Evolutionary conservation across 1,140 invertebrate species (phyloP), one percentile per base, ranked within the genome.

Genomic region (Acromyrmex heyeri): DNA sequence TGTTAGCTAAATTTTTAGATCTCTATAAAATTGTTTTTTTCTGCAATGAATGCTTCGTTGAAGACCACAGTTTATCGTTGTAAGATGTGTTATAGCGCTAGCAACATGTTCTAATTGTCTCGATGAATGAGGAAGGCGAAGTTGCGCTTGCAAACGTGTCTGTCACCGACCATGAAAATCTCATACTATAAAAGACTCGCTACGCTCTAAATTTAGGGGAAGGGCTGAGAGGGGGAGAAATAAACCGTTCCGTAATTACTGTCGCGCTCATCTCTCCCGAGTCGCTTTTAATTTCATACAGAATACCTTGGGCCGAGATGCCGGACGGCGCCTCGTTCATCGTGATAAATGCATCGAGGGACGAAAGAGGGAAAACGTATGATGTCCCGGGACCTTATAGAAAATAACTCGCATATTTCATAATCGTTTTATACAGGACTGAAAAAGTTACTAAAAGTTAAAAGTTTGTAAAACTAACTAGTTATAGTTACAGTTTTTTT

Each of bases 161-260:
- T 38, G 76, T 48, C 7, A 8, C 34, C 59, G 12, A 12, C 38
- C 21, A 67, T 55, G 77, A 72, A 81, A 81, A 72, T 81, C 30
- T 21, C 21, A 44, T 65, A 44, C 53, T 70, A 81, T 72, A 81
- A 57, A 81, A 81, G 50, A 21, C 21, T 81, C 2, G 14, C 50
- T 24, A 57, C 30, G 30, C 18, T 16, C 50, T 57, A 81, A 81
- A 72, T 16, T 81, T 30, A 53, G 30, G 48, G 14, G 12, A 14
- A 10, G 59, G 8, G 59, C 14, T 44, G 8, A 18, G 12, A 48
- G 48, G 10, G n/a, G 24, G 24, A 21, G 78, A n/a, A 81, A 59
- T 81, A 70, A 81, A 81, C 78, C 34, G 65, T 38, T 57, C 64
- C 65, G 34, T 81, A 81, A 81, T 81, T 81, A 81, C 78, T 81